Evolutionary conservation across 2,888 invertebrate genomes (phyloP).

Genomic region (Trileptium ribeirensis): DNA sequence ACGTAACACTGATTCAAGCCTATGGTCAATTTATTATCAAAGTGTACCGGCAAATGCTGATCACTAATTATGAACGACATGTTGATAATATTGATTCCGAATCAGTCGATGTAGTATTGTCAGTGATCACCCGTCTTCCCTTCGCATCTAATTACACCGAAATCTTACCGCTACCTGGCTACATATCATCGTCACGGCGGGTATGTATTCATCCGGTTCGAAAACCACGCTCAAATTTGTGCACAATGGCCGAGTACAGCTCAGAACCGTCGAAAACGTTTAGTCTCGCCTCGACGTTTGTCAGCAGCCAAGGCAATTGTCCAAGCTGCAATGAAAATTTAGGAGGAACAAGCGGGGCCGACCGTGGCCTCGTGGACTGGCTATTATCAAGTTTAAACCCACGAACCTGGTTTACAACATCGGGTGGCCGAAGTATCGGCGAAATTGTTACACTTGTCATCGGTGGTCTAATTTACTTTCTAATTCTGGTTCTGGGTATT

Average conservation of each 20-base stretch:
- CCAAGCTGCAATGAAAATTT: constrained; percentile 2
- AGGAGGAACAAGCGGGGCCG: not conserved
- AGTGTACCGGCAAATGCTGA: not conserved
- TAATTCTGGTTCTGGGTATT: not conserved
- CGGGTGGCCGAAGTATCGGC: not conserved
- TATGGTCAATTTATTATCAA: constrained; percentile 12
- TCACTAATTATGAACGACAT: too few species aligned
- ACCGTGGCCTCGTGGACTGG: not conserved
- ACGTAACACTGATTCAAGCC: constrained; percentile 12
- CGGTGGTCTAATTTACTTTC: not conserved
- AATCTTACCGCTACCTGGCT: not conserved
- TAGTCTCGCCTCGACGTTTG: not conserved
- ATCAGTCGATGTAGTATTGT: not conserved
- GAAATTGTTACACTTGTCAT: not conserved
- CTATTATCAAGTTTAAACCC: not conserved
- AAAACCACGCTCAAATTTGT: not conserved
- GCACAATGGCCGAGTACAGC: not conserved
- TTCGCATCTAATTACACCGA: not conserved
- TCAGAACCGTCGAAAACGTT: not conserved
- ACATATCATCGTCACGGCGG: not conserved
- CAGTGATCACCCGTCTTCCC: not conserved
- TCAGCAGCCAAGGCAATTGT: not conserved
- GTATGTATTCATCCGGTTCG: not conserved
- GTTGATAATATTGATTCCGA: not conserved
- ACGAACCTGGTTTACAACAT: not conserved